Base-by-base conservation (phyloP, 2,888 invertebrate genomes). In the Ectemnius continuus region DNA sequence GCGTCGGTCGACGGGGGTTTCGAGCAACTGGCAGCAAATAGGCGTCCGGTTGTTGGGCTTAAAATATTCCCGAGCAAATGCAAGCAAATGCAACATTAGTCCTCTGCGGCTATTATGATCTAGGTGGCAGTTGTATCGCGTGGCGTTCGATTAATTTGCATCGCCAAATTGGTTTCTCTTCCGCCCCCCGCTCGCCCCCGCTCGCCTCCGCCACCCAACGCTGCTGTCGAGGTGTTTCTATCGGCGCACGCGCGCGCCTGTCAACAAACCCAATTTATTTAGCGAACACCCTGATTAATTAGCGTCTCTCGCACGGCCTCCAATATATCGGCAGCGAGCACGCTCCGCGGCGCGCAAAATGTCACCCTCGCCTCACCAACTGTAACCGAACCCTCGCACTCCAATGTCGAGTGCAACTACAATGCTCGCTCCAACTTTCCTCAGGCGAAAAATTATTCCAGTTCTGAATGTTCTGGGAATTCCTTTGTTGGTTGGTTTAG, bases 231-330 rank as follows among this genome's bases (percentile, higher is more conserved):
- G 36, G 8, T 36, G 36, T 36, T 36, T 36, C 36, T 36, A 36
- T 36, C 36, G 36, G 36, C 36, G 36, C 28, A 2, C 16, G 52
- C 48, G 48, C 16, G 14, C 52, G 52, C 52, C 16, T 52, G 52
- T 52, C 52, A 52, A 52, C 52, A 52, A 52, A 52, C 52, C 16
- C 52, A 52, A 52, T 52, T 52, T 52, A 52, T 52, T 52, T 52
- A 16, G n/a, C 52, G 16, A 52, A 16, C 16, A 14, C 52, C n/a
- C 16, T 52, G 61, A 67, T 61, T 61, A 56, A 16, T 56, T 57
- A 57, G 28, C 16, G 67, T 69, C 66, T 56, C 61, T 66, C 69
- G 64, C 63, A 8, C 20, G 57, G 36, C 36, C 52, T 52, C 52
- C 16, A 13, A 16, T 16, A 52, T 52, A 52, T 52, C 52, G 52